A percentile compares a stretch with the other conserved stretches of the same genome.
Conservation (phyloP, 2,888 invertebrate species). For the Ryuthela nishihirai region DNA sequence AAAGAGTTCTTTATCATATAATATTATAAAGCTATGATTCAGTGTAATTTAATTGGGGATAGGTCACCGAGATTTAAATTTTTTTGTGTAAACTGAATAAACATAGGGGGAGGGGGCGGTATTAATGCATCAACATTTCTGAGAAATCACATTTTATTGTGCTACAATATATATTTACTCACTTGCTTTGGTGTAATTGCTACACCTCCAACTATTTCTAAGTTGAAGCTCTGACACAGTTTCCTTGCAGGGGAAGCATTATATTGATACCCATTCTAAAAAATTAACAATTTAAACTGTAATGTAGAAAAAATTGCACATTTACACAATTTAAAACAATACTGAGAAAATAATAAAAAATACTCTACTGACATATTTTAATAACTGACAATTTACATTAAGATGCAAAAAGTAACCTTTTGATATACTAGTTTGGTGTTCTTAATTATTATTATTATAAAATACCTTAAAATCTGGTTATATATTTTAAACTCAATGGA, state of each 20-base stretch:
- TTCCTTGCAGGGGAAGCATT: slow-evolving; percentile 94
- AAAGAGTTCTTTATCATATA: background rate
- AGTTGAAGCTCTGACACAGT: slow-evolving; percentile 84
- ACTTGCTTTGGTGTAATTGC: slow-evolving; percentile 79
- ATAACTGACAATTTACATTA: too few relatives aligned
- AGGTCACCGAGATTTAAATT: background rate
- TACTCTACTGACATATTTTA: too few relatives aligned
- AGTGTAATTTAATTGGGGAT: background rate
- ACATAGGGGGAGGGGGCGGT: too few relatives aligned
- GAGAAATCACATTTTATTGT: slow-evolving; percentile 6
- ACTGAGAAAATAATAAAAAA: background rate
- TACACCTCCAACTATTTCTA: slow-evolving; percentile 84
- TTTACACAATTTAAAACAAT: background rate
- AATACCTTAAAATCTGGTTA: too few relatives aligned
- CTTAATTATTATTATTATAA: too few relatives aligned
- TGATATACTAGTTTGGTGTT: too few relatives aligned
- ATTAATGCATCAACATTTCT: too few relatives aligned
- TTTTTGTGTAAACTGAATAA: too few relatives aligned
- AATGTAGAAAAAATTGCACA: background rate
- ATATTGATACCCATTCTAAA: slow-evolving; percentile 77
- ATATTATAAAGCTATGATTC: background rate
- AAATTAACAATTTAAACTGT: background rate
- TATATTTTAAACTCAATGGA: too few relatives aligned
- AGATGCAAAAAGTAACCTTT: too few relatives aligned
- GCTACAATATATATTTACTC: slow-evolving; percentile 5